These are phyloP conservation scores for Agonopterix heracliana DNA, from an alignment of 2,888 invertebrate species.

Conservation along the genomic window DNA sequence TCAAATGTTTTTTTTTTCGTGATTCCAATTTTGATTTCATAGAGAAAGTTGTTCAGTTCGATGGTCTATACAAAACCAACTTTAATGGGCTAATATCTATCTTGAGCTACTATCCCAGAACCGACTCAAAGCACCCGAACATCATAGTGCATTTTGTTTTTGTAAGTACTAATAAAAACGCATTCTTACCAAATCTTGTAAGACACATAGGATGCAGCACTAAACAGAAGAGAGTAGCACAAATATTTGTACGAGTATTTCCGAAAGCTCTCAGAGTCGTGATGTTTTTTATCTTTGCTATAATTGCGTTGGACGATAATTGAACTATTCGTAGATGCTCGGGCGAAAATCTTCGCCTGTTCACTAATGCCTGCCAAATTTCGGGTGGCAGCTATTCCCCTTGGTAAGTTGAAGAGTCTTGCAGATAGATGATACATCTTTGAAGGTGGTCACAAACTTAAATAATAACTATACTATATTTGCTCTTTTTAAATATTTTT, in stretches of 20 bases:
- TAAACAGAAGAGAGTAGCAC: slow-evolving; percentile 45
- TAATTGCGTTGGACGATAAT: slow-evolving; percentile 25
- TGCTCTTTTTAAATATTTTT: no score
- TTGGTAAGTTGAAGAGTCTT: slow-evolving; percentile 33
- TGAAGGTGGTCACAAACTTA: neutral
- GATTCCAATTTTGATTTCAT: no score
- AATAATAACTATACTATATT: neutral
- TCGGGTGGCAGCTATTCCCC: slow-evolving; percentile 29
- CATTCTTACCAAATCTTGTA: slow-evolving; percentile 55
- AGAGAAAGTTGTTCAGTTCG: no score
- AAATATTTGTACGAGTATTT: slow-evolving; percentile 39
- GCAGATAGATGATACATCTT: slow-evolving; percentile 1
- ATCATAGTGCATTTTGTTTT: neutral
- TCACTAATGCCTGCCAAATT: slow-evolving; percentile 27
- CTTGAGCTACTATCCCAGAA: no score
- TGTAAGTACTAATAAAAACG: neutral
- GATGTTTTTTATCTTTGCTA: slow-evolving; percentile 20
- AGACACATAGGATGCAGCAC: slow-evolving; percentile 46
- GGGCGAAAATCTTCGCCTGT: slow-evolving; percentile 21
- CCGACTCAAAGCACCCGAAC: no score
- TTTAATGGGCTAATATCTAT: no score
- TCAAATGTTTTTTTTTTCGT: no score
- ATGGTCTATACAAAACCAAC: no score
- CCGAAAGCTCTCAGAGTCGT: slow-evolving; percentile 19
- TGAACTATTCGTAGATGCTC: slow-evolving; percentile 22